phyloP scores from a whole-genome alignment of 2,888 invertebrate species.

The Pollenia angustigena region DNA sequence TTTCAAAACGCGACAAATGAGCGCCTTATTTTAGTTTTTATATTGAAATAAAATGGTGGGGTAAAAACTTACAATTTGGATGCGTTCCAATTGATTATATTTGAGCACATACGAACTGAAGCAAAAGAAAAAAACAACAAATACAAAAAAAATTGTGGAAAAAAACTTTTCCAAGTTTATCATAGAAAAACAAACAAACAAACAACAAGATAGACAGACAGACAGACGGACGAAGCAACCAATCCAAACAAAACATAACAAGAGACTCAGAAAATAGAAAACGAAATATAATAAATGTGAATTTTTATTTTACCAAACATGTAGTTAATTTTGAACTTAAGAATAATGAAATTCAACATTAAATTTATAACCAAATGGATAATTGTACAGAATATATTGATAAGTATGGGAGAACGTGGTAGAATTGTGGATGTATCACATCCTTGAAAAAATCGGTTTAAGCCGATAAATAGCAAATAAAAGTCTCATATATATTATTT shows the following conservation, averaged over 20 bases:
- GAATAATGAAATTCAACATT: slow-evolving; percentile 47
- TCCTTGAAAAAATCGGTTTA: too few species aligned
- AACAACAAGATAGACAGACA: not conserved
- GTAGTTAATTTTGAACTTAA: slow-evolving; percentile 41
- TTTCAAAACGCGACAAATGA: slow-evolving; percentile 77
- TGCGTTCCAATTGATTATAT: slow-evolving; percentile 77
- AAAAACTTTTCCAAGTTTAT: slow-evolving; percentile 62
- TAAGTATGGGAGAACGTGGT: slow-evolving; percentile 8
- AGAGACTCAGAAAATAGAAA: slow-evolving; percentile 25
- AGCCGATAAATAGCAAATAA: too few species aligned
- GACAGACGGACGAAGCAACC: slow-evolving; percentile 40
- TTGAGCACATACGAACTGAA: not conserved
- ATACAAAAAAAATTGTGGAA: not conserved
- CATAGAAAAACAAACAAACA: slow-evolving; percentile 42
- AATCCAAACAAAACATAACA: slow-evolving; percentile 53
- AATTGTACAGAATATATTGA: not conserved
- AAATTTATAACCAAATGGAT: slow-evolving; percentile 47
- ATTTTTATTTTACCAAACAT: slow-evolving; percentile 59
- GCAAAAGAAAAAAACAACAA: slow-evolving; percentile 5
- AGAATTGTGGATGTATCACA: not conserved
- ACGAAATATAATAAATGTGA: slow-evolving; percentile 63
- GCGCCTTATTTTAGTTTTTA: slow-evolving; percentile 68
- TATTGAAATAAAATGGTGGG: slow-evolving; percentile 77
- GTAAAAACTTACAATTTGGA: slow-evolving; percentile 79
- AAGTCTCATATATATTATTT: too few species aligned